A percentile compares a stretch with the other conserved stretches of the same genome.
Conservation (phyloP, 2,888 invertebrate genomes). For the Bhutanitis thaidina region DNA sequence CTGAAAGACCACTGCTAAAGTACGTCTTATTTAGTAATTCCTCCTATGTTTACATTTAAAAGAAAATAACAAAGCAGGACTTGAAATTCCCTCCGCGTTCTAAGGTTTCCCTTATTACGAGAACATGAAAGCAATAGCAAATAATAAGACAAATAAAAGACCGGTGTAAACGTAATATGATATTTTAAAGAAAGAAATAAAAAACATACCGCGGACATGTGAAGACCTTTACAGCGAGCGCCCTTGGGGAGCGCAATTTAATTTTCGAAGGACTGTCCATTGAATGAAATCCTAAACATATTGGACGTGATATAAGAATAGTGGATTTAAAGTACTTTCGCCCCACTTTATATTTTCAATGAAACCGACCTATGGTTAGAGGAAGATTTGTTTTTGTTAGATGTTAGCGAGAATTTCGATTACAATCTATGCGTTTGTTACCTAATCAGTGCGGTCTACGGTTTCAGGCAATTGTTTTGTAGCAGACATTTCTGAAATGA, state of each 20-base stretch:
- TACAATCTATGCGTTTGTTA: too few relatives aligned
- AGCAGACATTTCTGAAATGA: too few relatives aligned
- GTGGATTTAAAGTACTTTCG: slow-evolving; percentile 69
- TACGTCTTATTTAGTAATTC: background rate
- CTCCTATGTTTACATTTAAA: slow-evolving; percentile 9
- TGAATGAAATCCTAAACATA: slow-evolving; percentile 75
- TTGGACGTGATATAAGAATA: slow-evolving; percentile 56
- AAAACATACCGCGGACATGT: slow-evolving; percentile 50
- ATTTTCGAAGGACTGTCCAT: slow-evolving; percentile 65
- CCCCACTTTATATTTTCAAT: slow-evolving; percentile 38
- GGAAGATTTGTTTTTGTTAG: too few relatives aligned
- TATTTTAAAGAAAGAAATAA: slow-evolving; percentile 62
- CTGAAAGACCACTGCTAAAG: too few relatives aligned
- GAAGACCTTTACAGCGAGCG: slow-evolving; percentile 69
- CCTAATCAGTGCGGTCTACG: too few relatives aligned
- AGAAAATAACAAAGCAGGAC: slow-evolving; percentile 24
- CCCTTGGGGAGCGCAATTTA: slow-evolving; percentile 63
- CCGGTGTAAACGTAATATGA: slow-evolving; percentile 55
- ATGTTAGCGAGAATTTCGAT: too few relatives aligned
- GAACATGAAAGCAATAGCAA: slow-evolving; percentile 48
- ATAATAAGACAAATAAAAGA: slow-evolving; percentile 59
- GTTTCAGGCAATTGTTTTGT: too few relatives aligned
- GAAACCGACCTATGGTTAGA: too few relatives aligned
- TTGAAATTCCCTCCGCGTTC: slow-evolving; percentile 35
- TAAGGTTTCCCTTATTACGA: slow-evolving; percentile 59